Evolutionary conservation across 2,888 invertebrate genomes (phyloP).

Genomic region (Harpalus rubripes): DNA sequence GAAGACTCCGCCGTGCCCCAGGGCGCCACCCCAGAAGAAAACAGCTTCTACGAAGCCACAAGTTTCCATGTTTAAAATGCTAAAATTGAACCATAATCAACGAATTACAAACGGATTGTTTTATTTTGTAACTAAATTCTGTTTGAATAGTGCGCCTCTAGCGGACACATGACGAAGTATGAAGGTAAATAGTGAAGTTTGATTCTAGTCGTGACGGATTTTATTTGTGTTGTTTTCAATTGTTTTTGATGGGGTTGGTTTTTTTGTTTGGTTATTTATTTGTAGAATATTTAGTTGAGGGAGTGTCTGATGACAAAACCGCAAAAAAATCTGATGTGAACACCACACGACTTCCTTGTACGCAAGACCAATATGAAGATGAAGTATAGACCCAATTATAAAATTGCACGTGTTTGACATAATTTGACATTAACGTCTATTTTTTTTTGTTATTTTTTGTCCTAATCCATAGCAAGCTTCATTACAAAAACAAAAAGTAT

Average conservation of each 20-base stretch:
- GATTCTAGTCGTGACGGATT: slow-evolving; percentile 16
- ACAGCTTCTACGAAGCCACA: slow-evolving; percentile 65
- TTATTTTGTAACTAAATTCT: too few species aligned
- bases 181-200: slow-evolving; percentile 30
- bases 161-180: not conserved
- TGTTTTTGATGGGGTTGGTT: not conserved
- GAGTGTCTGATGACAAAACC: too few species aligned
- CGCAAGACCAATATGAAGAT: too few species aligned
- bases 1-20: slow-evolving; percentile 75
- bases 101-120: not conserved
- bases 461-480: too few species aligned
- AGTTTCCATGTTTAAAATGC: slow-evolving; percentile 61
- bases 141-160: slow-evolving; percentile 2
- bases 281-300: too few species aligned
- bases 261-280: slow-evolving; percentile 8
- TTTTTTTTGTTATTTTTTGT: too few species aligned
- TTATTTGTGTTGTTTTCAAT: not conserved
- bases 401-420: too few species aligned
- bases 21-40: slow-evolving; percentile 64
- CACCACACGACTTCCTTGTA: too few species aligned
- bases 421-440: too few species aligned
- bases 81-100: not conserved
- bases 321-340: too few species aligned
- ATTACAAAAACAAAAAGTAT: too few species aligned
- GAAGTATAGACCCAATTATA: too few species aligned